A percentile compares a stretch with the other conserved stretches of the same genome.
Conservation (phyloP, 1,140 invertebrate species). For the Oedothorax gibbosus region DNA sequence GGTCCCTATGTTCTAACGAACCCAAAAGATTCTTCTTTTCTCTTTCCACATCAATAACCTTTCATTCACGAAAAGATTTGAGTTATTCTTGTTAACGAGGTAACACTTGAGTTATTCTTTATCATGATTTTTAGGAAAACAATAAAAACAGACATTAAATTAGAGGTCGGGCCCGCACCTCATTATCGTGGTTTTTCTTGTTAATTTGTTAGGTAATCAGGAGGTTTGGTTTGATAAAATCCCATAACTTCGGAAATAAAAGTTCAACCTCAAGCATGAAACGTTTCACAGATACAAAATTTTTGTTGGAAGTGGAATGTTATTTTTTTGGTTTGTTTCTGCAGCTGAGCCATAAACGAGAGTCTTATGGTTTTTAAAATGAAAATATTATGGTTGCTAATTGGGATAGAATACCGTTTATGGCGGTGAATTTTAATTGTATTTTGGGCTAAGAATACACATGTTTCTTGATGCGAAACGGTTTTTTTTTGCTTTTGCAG, state of each 20-base stretch:
- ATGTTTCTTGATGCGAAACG: too few species aligned
- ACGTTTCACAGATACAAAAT: not conserved
- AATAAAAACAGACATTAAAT: slow-evolving; percentile 16
- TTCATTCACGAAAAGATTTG: slow-evolving; percentile 22
- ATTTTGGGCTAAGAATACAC: too few species aligned
- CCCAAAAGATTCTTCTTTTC: not conserved
- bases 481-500: too few species aligned
- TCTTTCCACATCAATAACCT: slow-evolving; percentile 42
- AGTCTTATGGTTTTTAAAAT: too few species aligned
- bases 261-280: too few species aligned
- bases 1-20: slow-evolving; percentile 5
- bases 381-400: too few species aligned
- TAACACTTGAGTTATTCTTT: slow-evolving; percentile 35
- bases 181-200: slow-evolving; percentile 11
- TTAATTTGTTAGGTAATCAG: not conserved
- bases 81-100: slow-evolving; percentile 41
- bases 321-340: not conserved
- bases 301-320: not conserved
- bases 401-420: too few species aligned
- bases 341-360: too few species aligned
- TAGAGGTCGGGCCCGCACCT: slow-evolving; percentile 5
- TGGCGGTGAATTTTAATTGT: too few species aligned
- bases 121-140: slow-evolving; percentile 30
- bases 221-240: too few species aligned
- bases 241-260: too few species aligned